Evolutionary conservation across 1,140 invertebrate genomes (phyloP).

Genomic region (Semibalanus balanoides): DNA sequence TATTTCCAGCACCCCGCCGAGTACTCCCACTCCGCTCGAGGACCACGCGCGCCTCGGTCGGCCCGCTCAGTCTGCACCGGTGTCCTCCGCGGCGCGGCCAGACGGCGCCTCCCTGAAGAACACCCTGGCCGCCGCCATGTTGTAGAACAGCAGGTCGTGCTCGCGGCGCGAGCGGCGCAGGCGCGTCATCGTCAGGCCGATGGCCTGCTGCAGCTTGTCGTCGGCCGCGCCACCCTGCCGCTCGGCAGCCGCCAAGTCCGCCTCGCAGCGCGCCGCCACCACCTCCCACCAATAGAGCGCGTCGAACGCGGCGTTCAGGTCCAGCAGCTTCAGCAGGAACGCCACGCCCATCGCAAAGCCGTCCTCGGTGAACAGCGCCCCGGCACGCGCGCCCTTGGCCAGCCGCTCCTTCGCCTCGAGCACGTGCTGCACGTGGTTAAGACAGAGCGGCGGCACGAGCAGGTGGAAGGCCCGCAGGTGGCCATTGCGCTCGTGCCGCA

Average conservation of each 20-base stretch:
- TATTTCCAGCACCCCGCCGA: no score
- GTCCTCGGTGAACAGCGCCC: constrained; percentile 89
- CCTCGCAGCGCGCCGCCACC: constrained; percentile 34
- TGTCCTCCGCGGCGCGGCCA: no score
- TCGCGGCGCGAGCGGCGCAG: constrained; percentile 42
- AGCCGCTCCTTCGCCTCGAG: constrained; percentile 86
- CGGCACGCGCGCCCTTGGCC: constrained; percentile 61
- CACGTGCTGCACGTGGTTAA: constrained; percentile 90
- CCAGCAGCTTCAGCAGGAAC: constrained; percentile 48
- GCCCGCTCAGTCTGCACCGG: not conserved
- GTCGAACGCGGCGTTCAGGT: constrained; percentile 65
- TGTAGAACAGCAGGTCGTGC: constrained; percentile 80
- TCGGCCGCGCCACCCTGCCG: constrained; percentile 33
- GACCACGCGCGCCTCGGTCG: no score
- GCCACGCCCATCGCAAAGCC: constrained; percentile 92
- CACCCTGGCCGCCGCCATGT: constrained; percentile 80
- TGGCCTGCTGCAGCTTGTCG: constrained; percentile 81
- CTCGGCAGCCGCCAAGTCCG: constrained; percentile 14
- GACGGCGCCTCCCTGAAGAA: constrained; percentile 48
- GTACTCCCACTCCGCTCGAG: no score
- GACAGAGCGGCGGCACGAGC: constrained; percentile 80
- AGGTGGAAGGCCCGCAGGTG: constrained; percentile 89
- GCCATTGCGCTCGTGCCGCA: constrained; percentile 66
- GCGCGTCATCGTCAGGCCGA: constrained; percentile 59
- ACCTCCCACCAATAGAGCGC: constrained; percentile 83